These are phyloP conservation scores for Dichetophora obliterata DNA, from an alignment of 2,888 invertebrate species.

Conservation along the genomic window DNA sequence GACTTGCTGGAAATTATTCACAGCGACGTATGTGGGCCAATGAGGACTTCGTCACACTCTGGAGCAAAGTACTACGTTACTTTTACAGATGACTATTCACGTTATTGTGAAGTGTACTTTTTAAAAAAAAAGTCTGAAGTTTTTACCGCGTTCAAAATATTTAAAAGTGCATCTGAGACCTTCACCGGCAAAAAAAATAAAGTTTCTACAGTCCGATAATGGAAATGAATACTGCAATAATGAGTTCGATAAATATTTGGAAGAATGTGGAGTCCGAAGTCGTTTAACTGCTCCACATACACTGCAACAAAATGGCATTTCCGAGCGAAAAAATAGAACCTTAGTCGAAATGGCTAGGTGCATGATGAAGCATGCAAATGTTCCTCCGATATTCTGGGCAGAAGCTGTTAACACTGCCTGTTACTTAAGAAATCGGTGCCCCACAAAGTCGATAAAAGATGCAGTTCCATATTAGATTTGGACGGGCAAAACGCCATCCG, in stretches of 20 bases:
- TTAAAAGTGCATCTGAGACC: conserved; percentile 37
- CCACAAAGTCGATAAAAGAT: conserved; percentile 33
- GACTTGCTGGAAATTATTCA: conserved; percentile 43
- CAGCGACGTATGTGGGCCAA: conserved; percentile 45
- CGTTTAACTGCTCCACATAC: conserved; percentile 45
- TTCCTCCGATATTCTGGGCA: conserved; percentile 42
- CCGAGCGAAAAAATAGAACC: conserved; percentile 31
- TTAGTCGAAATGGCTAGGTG: too few relatives aligned
- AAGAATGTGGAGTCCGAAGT: conserved; percentile 45
- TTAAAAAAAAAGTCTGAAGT: conserved; percentile 44
- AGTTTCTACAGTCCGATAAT: conserved; percentile 46
- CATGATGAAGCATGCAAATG: conserved; percentile 43
- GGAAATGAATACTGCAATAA: conserved; percentile 47
- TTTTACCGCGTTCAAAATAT: conserved; percentile 40
- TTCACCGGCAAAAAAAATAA: conserved; percentile 42
- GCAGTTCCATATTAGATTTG: conserved; percentile 39
- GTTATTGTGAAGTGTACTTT: conserved; percentile 44
- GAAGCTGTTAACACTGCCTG: conserved; percentile 44
- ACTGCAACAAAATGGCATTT: conserved; percentile 50
- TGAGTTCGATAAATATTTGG: conserved; percentile 44
- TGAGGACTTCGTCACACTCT: conserved; percentile 35
- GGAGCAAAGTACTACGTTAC: conserved; percentile 42
- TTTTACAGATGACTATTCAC: conserved; percentile 43
- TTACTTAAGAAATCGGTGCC: conserved; percentile 46
- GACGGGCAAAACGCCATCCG: conserved; percentile 38